Percentiles rank a stretch among this genome's conserved stretches.
Evolutionary conservation across 1,140 invertebrate genomes (phyloP).

Genomic region (Aphidius gifuensis): DNA sequence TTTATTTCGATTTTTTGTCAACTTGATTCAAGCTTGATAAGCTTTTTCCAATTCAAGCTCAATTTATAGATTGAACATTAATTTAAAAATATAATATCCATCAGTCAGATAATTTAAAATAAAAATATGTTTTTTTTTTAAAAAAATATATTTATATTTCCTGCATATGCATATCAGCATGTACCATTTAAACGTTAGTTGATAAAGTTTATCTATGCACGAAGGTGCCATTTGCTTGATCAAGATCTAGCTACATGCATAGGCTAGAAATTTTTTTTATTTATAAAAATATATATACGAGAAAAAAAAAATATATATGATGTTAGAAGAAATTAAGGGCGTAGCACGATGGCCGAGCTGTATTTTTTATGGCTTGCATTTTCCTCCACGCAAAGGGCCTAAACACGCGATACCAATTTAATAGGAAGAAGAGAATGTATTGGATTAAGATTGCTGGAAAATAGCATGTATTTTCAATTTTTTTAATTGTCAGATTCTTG

Average conservation of each 20-base stretch:
- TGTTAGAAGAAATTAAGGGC: conserved; percentile 18
- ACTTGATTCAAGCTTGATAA: too few species aligned
- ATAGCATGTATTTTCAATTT: too few species aligned
- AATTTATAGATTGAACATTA: too few species aligned
- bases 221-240: conserved; percentile 24
- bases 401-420: conserved; percentile 7
- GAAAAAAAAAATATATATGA: not conserved
- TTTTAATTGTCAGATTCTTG: too few species aligned
- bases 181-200: conserved; percentile 34
- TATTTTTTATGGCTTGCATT: conserved; percentile 10
- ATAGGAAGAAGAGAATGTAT: too few species aligned
- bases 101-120: too few species aligned
- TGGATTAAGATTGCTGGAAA: too few species aligned
- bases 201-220: conserved; percentile 42
- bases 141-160: too few species aligned
- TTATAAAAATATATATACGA: conserved; percentile 1
- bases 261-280: not conserved
- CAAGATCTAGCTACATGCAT: conserved; percentile 15
- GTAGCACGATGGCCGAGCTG: conserved; percentile 18
- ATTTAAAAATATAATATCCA: too few species aligned
- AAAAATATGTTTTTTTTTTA: conserved; percentile 24
- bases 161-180: too few species aligned
- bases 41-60: too few species aligned
- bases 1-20: too few species aligned
- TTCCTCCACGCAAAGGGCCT: conserved; percentile 9